Evolutionary conservation across 2,888 invertebrate species (phyloP).

Genomic region (Nowickia ferox): DNA sequence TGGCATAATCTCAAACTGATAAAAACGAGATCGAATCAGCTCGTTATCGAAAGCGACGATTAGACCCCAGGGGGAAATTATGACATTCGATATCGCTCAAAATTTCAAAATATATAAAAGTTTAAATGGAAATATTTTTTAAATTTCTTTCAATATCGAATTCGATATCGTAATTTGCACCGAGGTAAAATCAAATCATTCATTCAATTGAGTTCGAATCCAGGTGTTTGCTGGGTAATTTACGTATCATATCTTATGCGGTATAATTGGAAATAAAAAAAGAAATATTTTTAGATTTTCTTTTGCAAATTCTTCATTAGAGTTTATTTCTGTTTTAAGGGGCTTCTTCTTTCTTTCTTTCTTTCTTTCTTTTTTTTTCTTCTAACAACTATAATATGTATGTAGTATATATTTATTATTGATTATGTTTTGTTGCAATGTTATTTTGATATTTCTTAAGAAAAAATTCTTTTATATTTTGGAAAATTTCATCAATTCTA

Average conservation of each 20-base stretch:
- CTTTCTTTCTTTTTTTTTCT: constrained; percentile 1
- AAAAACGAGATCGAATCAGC: too few species aligned
- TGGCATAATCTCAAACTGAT: too few species aligned
- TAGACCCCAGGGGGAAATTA: too few species aligned
- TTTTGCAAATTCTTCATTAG: constrained; percentile 49
- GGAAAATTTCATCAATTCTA: constrained; percentile 34
- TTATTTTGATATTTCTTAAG: constrained; percentile 9
- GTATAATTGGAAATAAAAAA: constrained; percentile 16
- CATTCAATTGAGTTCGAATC: neutral
- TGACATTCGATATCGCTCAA: too few species aligned
- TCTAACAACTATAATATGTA: constrained; percentile 59
- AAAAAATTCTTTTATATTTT: neutral
- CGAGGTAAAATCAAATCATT: too few species aligned
- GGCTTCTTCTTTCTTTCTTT: constrained; percentile 4
- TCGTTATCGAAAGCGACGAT: too few species aligned
- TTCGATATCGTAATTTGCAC: too few species aligned
- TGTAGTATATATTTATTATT: constrained; percentile 18
- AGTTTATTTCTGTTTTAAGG: constrained; percentile 36
- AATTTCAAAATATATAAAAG: too few species aligned
- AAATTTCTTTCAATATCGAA: too few species aligned
- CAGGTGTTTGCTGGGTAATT: too few species aligned
- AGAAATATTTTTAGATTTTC: constrained; percentile 24
- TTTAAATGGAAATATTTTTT: too few species aligned
- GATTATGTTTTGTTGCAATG: neutral
- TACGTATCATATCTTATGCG: too few species aligned